These are phyloP conservation scores for Nymphalis c-album DNA, from an alignment of 2,888 invertebrate species.

Conservation along the genomic window DNA sequence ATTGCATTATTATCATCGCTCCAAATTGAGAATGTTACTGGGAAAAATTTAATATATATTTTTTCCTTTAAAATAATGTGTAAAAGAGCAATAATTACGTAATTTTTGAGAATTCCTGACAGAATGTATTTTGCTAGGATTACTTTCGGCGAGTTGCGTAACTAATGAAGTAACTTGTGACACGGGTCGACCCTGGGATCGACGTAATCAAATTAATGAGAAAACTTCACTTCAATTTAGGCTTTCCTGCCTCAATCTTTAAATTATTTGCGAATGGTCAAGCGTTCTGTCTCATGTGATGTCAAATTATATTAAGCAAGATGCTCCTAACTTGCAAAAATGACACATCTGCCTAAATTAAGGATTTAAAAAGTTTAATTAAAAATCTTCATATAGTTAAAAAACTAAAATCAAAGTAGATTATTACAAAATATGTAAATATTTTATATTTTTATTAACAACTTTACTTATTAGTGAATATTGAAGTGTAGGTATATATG, in stretches of 20 bases:
- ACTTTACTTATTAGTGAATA: too few relatives aligned
- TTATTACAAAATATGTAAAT: too few relatives aligned
- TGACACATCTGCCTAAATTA: too few relatives aligned
- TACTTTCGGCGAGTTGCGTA: conserved; percentile 78
- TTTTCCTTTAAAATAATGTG: too few relatives aligned
- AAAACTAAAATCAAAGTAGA: too few relatives aligned
- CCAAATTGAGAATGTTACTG: conserved; percentile 41
- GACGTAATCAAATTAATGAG: conserved; percentile 81
- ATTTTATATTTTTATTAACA: too few relatives aligned
- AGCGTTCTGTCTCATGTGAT: conserved; percentile 37
- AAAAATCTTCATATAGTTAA: too few relatives aligned
- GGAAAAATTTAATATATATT: conserved; percentile 45
- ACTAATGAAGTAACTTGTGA: conserved; percentile 82
- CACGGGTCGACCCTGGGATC: conserved; percentile 79
- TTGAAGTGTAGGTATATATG: too few relatives aligned
- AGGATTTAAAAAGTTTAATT: too few relatives aligned
- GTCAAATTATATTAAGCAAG: background rate
- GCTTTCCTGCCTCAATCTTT: conserved; percentile 75
- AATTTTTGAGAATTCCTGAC: conserved; percentile 47
- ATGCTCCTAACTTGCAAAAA: too few relatives aligned
- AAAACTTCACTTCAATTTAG: conserved; percentile 80
- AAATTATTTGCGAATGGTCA: conserved; percentile 74
- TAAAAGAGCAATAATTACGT: too few relatives aligned
- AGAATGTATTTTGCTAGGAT: conserved; percentile 74
- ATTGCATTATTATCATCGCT: conserved; percentile 18